Percentiles rank a stretch among this genome's conserved stretches.
These are phyloP conservation scores for Pionites leucogaster DNA, from an alignment of 2,113 vertebrate species.

Conservation along the genomic window DNA sequence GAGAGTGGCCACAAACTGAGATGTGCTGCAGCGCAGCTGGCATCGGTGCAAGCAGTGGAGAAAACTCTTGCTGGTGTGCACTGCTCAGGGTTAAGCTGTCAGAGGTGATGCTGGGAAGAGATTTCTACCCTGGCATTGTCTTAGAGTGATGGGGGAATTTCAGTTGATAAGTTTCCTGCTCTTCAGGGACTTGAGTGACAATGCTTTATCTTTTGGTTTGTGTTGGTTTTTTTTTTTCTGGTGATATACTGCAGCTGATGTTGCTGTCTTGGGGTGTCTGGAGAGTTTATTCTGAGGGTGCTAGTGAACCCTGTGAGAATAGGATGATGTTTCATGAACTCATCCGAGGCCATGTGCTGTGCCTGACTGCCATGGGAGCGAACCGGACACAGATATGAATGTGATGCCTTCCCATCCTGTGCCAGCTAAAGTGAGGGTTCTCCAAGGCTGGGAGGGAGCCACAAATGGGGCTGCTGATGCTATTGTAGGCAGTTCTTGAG, in stretches of 20 bases:
- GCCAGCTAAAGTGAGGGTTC: neutral
- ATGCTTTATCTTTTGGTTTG: neutral
- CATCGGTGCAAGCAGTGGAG: fast-evolving
- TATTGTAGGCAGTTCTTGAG: neutral
- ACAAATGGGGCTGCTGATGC: fast-evolving
- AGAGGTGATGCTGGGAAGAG: neutral
- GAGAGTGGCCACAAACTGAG: neutral
- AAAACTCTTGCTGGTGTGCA: neutral
- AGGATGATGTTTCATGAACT: neutral
- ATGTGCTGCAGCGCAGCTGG: neutral
- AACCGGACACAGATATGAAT: fast-evolving
- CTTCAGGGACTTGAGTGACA: neutral
- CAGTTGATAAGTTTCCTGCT: neutral
- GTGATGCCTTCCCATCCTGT: neutral
- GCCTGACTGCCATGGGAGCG: neutral
- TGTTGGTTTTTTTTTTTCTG: neutral
- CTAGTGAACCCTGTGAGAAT: neutral
- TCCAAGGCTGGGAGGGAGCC: neutral
- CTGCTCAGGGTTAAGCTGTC: neutral
- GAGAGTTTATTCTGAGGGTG: neutral
- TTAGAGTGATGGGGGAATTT: neutral
- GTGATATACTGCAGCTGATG: fast-evolving
- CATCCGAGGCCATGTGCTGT: neutral
- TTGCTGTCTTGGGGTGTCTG: neutral
- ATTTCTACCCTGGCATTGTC: neutral